Evolutionary conservation across 2,113 vertebrate species (phyloP).

Genomic region (Lamprotornis superbus): DNA sequence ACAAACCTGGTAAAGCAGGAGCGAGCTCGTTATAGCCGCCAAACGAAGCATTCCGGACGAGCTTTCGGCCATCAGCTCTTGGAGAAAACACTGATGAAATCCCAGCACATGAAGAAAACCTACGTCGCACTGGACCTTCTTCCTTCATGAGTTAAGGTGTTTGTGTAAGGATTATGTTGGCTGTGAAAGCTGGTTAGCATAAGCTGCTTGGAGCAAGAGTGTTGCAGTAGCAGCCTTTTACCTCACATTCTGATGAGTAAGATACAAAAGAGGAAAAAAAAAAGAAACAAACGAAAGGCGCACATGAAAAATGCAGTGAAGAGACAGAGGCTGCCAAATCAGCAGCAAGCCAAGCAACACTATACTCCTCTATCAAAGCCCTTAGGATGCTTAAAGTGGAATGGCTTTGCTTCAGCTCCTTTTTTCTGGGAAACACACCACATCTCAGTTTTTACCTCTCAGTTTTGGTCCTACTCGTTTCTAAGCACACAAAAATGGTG

Average conservation of each 20-base stretch:
- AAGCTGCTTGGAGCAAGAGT: slow-evolving; percentile 70
- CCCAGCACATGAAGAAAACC: slow-evolving; percentile 91
- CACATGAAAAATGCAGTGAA: slow-evolving; percentile 68
- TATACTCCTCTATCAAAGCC: not conserved
- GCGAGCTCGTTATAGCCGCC: slow-evolving; percentile 95
- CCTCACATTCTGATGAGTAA: slow-evolving; percentile 73
- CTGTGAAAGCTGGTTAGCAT: slow-evolving; percentile 73
- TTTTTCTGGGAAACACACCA: not conserved
- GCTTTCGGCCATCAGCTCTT: slow-evolving; percentile 89
- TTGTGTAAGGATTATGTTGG: slow-evolving; percentile 67
- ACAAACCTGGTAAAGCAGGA: slow-evolving; percentile 91
- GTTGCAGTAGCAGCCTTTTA: slow-evolving; percentile 72
- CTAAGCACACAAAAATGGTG: slow-evolving; percentile 18
- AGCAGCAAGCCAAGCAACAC: slow-evolving; percentile 65
- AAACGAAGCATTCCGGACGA: slow-evolving; percentile 96
- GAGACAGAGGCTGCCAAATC: slow-evolving; percentile 67
- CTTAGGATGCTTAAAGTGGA: slow-evolving; percentile 22
- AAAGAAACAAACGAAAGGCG: slow-evolving; percentile 71
- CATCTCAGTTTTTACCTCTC: not conserved
- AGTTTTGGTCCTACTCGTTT: not conserved
- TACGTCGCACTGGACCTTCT: slow-evolving; percentile 84
- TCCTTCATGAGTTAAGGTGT: slow-evolving; percentile 87
- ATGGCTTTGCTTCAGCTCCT: not conserved
- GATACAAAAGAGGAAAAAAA: slow-evolving; percentile 43
- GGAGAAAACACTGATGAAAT: slow-evolving; percentile 81